Conservation (phyloP, 2,113 vertebrate genomes). For the Solea senegalensis region DNA sequence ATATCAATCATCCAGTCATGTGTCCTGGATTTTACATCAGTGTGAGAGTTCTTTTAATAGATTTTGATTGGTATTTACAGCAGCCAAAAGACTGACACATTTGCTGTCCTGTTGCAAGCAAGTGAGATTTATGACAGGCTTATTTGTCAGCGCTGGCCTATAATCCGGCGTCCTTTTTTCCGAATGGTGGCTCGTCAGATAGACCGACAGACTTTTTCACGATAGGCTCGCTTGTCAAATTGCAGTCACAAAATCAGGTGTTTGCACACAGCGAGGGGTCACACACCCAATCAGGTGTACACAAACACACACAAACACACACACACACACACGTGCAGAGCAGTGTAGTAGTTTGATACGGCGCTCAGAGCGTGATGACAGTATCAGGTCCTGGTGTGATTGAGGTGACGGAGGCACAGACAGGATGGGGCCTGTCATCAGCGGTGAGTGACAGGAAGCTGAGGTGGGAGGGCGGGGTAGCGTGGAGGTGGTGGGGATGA, state of each 20-base stretch:
- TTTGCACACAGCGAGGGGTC: conserved; percentile 55
- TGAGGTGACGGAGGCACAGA: conserved; percentile 73
- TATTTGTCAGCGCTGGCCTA: conserved; percentile 50
- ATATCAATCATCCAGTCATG: conserved; percentile 14
- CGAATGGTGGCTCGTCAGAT: conserved; percentile 64
- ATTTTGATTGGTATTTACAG: conserved; percentile 54
- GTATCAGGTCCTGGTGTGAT: conserved; percentile 71
- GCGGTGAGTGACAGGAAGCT: conserved; percentile 69
- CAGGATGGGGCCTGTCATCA: conserved; percentile 73
- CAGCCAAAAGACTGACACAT: conserved; percentile 28
- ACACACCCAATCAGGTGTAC: conserved; percentile 60
- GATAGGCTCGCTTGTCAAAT: conserved; percentile 58
- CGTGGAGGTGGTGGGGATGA: conserved; percentile 7
- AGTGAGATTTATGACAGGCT: conserved; percentile 56
- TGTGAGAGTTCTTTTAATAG: not conserved
- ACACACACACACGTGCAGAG: conserved; percentile 35
- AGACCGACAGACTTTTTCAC: conserved; percentile 48
- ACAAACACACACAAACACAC: not conserved
- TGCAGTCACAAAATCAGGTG: conserved; percentile 47
- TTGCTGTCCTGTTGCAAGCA: conserved; percentile 45
- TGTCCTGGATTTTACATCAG: conserved; percentile 11
- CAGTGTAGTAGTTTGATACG: conserved; percentile 61
- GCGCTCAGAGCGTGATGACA: conserved; percentile 69
- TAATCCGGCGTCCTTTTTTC: conserved; percentile 56
- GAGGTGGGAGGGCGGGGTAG: conserved; percentile 13